Conservation (phyloP, 2,113 vertebrate genomes). For the Phalacrocorax carbo region DNA sequence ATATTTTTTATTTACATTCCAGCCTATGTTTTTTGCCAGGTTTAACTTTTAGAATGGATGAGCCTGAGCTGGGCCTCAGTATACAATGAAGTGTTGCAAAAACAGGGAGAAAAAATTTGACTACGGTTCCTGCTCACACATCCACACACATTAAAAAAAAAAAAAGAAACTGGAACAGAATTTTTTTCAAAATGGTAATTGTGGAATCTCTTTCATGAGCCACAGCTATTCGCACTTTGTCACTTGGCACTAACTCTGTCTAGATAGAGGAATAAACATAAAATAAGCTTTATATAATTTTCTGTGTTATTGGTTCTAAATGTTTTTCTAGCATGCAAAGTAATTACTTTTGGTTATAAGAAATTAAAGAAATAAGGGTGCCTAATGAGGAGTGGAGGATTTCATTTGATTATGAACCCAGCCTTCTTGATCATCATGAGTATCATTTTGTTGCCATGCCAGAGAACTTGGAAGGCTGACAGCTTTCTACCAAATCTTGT, state of each 20-base stretch:
- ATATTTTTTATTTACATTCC: not conserved
- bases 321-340: not conserved
- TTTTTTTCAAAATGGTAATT: not conserved
- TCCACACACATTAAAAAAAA: not conserved
- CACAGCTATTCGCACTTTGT: not conserved
- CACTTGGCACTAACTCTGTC: not conserved
- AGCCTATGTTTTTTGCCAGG: not conserved
- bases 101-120: not conserved
- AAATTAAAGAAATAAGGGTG: not conserved
- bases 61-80: not conserved
- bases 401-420: not conserved
- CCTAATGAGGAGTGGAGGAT: constrained; percentile 2
- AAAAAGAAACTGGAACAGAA: not conserved
- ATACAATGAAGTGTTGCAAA: not conserved
- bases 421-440: not conserved
- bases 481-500: not conserved
- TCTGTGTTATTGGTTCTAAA: not conserved
- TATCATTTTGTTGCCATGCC: not conserved
- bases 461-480: not conserved
- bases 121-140: not conserved
- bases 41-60: not conserved
- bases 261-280: not conserved
- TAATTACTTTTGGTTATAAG: not conserved
- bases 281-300: not conserved
- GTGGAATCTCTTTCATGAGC: not conserved